These are phyloP conservation scores for Anarhynchus alexandrinus DNA, from an alignment of 2,113 vertebrate species.

Conservation along the genomic window DNA sequence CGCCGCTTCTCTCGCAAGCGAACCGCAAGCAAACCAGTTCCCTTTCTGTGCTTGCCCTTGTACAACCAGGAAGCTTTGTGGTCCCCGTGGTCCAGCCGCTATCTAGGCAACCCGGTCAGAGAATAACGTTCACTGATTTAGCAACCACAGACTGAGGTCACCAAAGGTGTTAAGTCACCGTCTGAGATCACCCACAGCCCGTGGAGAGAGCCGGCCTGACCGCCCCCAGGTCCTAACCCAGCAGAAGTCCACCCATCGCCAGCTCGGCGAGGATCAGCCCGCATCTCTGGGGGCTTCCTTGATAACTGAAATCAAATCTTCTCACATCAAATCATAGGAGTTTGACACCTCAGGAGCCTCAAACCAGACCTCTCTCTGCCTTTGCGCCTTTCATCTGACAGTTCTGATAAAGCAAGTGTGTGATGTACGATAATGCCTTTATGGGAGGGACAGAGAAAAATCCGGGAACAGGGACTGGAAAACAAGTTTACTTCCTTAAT, in stretches of 20 bases:
- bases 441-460: not conserved
- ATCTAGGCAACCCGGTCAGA: not conserved
- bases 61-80: not conserved
- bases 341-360: not conserved
- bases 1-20: no score
- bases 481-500: slow-evolving; percentile 8
- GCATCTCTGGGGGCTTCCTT: not conserved
- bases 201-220: not conserved
- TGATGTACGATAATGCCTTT: not conserved
- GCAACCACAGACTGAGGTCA: not conserved
- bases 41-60: not conserved
- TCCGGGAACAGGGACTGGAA: not conserved
- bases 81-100: not conserved
- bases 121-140: not conserved
- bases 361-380: no score
- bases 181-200: not conserved
- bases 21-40: not conserved
- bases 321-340: accelerated
- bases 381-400: not conserved
- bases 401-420: not conserved
- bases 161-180: not conserved
- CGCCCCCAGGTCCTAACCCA: not conserved
- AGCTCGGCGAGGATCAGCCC: not conserved
- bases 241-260: not conserved
- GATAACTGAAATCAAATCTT: not conserved